Conservation (phyloP, 2,113 vertebrate species). For the Eonycteris spelaea region DNA sequence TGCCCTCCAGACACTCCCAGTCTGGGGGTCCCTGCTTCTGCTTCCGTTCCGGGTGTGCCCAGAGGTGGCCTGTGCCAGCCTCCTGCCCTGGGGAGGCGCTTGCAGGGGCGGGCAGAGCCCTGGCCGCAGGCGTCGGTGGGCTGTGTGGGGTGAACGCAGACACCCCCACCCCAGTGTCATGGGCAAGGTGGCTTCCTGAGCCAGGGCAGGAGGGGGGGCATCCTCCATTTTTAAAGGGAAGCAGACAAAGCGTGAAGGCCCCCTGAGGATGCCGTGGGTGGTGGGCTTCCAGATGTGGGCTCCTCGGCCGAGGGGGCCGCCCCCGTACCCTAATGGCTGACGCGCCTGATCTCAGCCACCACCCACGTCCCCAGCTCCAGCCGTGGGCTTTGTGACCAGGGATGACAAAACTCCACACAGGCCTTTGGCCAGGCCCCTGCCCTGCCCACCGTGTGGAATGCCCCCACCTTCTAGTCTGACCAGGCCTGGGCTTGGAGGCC, state of each 20-base stretch:
- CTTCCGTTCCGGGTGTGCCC: background rate
- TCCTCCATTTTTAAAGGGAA: background rate
- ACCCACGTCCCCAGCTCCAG: background rate
- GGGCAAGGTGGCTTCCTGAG: background rate
- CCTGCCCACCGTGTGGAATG: background rate
- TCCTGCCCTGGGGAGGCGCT: background rate
- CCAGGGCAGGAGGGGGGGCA: rapidly evolving
- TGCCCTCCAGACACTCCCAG: background rate
- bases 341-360: rapidly evolving
- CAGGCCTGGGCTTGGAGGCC: slow-evolving; percentile 17
- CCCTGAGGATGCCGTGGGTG: background rate
- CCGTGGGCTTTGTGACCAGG: background rate
- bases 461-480: background rate
- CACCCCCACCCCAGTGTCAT: rapidly evolving
- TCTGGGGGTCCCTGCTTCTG: background rate
- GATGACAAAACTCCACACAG: background rate
- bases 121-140: background rate
- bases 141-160: rapidly evolving
- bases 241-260: background rate
- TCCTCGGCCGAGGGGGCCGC: background rate
- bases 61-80: background rate
- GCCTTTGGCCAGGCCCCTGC: background rate
- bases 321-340: background rate
- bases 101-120: background rate
- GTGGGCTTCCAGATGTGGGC: background rate